Base-by-base conservation (phyloP, 1,140 invertebrate species). In the Telenomus remus region DNA sequence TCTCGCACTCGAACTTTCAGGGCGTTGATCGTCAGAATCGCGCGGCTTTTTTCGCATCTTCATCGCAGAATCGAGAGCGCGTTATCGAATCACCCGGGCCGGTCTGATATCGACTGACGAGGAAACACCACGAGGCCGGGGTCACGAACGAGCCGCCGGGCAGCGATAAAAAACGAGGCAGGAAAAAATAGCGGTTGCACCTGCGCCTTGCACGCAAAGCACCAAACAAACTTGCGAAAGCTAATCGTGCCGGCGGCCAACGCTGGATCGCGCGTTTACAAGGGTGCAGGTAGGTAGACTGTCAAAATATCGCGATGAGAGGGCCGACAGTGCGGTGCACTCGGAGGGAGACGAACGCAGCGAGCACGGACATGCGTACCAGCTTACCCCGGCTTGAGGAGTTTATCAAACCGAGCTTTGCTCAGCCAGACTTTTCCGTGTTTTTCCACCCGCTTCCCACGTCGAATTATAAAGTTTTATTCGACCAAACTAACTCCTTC, bases 261-360 rank as follows among this genome's bases (percentile, higher is more conserved):
- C 63, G 15, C 4, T 48, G 47, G 57, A 43, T 75, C 56, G 15
- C 57, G 55, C 55, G 71, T 70, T 78, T 56, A 66, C 56, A 46
- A 76, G 56, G 80, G 81, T 83, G 77, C 74, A 81, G 80, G 82
- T 76, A 79, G 82, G 79, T n/a, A 79, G 80, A 83, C 81, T 82
- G 82, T 82, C 82, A 83, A 83, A 83, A 81, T 83, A 82, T 71
- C 64, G 47, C 63, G 16, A 43, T 49, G 53, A 49, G 35, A 53
- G 50, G n/a, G 51, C 56, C 50, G 47, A 53, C 66, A 44, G 59
- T 19, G 14, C 63, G 42, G 55, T 42, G 55, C 56, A 56, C 43
- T 12, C 54, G 53, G 63, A 63, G 48, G 51, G 60, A 66, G 61
- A 65, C 57, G 49, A 60, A 57, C 71, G 71, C 71, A 63, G 51